Base-by-base conservation (phyloP, 1,140 invertebrate species). In the Eubasilissa regina region DNA sequence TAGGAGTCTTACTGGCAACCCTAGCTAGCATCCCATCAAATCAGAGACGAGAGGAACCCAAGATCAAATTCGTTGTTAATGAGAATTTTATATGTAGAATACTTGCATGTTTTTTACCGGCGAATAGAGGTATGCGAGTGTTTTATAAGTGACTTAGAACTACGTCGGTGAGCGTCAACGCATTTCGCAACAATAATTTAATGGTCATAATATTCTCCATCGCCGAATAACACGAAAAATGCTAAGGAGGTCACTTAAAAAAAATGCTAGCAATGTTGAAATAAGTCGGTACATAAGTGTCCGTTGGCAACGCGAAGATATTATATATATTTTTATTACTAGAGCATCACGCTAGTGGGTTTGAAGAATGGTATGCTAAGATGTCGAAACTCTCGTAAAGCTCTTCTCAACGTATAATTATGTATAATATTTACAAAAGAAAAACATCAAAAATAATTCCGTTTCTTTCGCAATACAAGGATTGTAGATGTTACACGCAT, bases 241-340 rank as follows among this genome's bases (percentile, higher is more conserved):
- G 15, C 44, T 10, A 68, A 68, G 64, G 64, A 68, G 64, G 64
- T 68, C 64, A 68, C 35, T 43, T 68, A 15, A 47, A 68, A 68
- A 68, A 68, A 68, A n/a, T 68, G 64, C 64, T 68, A 48, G 64
- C 45, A 68, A 68, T 68, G 64, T 68, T 21, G 64, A 68, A 68
- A 68, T 68, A 45, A 68, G n/a, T 68, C 1, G 1, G 25, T 35
- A 35, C 25, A 6, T 35, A 47, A 68, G 64, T 68, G 64, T 68
- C 64, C 64, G 64, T 68, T 48, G 64, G 64, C 64, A 68, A 68
- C 9, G 48, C 9, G n/a, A 51, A 51, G 4, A 17, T 45, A 68
- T 45, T 45, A 45, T 35, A 35, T 45, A 68, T 68, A 17, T 68
- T 45, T 68, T 68, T 17, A n/a, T 68, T n/a, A 10, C 10, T n/a